Base-by-base conservation (phyloP, 2,797 vertebrate species). In the Xyrichtys novacula region DNA sequence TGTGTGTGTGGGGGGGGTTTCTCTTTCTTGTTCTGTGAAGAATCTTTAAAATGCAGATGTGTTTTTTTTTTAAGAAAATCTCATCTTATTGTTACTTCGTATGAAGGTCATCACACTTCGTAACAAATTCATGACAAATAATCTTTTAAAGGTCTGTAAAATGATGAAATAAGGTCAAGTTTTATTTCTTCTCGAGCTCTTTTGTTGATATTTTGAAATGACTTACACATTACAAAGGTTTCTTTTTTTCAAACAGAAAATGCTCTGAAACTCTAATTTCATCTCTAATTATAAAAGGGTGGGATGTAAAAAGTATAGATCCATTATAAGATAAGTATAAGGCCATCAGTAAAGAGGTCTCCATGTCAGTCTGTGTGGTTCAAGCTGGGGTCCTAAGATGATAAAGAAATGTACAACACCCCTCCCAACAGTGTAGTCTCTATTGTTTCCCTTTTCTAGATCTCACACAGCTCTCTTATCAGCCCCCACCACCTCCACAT, bases 401-500 rank as follows among this genome's bases (percentile, higher is more conserved):
- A 53, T 66, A 32, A 48, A 52, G 22, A 53, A 23, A 75, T 54
- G 52, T 19, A 57, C 7, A 59, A 22, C 56, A 6, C 29, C 42
- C 44, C 32, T 74, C 57, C 28, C 25, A 10, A 19, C 26, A 29
- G 80, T 71, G 67, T 70, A 23, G 64, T 78, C 56, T 65, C 76
- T 55, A 7, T 86, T 73, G 71, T 79, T 75, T 71, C 32, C 39
- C 26, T 46, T 14, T 62, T 75, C 42, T 44, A 57, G 50, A 80
- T 79, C 59, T 76, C 59, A 59, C 59, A 69, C 67, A 53, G 63
- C 49, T 65, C 40, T 52, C 44, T 52, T 34, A 9, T 34, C 32
- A 11, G 10, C 32, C 32, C 36, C 48, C 55, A 60, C 25, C 55
- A 15, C 5, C 31, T 28, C 43, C 60, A 20, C 31, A 49, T 70